Percentiles rank a stretch among this genome's conserved stretches.
phyloP scores from a whole-genome alignment of 2,888 invertebrate genomes.

The Perdita meconis region DNA sequence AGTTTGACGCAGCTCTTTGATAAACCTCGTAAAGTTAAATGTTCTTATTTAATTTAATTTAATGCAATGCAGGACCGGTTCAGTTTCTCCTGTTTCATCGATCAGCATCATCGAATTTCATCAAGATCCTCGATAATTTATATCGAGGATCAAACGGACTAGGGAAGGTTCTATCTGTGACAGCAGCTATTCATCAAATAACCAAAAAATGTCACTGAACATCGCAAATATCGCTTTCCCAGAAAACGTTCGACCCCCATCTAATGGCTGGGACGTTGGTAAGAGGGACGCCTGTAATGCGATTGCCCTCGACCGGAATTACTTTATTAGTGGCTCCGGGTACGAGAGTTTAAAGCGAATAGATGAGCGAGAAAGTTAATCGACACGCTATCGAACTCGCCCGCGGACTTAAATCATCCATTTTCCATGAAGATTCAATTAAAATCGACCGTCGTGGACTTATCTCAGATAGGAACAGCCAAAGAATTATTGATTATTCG shows the following conservation, averaged over 20 bases:
- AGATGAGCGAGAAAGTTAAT: constrained; percentile 58
- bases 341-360: constrained; percentile 61
- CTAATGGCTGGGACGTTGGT: constrained; percentile 53
- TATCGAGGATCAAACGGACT: neutral
- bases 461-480: constrained; percentile 28
- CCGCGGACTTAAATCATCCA: constrained; percentile 59
- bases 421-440: constrained; percentile 71
- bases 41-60: too few species aligned
- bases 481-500: constrained; percentile 30
- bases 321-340: constrained; percentile 68
- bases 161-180: neutral
- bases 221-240: constrained; percentile 42
- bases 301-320: constrained; percentile 66
- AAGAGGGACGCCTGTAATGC: constrained; percentile 57
- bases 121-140: constrained; percentile 1
- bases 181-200: constrained; percentile 6
- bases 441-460: constrained; percentile 59
- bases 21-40: too few species aligned
- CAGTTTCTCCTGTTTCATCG: neutral
- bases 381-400: constrained; percentile 52
- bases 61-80: too few species aligned
- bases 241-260: constrained; percentile 27
- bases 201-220: constrained; percentile 30
- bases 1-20: constrained; percentile 38
- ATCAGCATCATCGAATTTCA: neutral